These are phyloP conservation scores for Oryzias curvinotus DNA, from an alignment of 2,113 vertebrate species.

Conservation along the genomic window DNA sequence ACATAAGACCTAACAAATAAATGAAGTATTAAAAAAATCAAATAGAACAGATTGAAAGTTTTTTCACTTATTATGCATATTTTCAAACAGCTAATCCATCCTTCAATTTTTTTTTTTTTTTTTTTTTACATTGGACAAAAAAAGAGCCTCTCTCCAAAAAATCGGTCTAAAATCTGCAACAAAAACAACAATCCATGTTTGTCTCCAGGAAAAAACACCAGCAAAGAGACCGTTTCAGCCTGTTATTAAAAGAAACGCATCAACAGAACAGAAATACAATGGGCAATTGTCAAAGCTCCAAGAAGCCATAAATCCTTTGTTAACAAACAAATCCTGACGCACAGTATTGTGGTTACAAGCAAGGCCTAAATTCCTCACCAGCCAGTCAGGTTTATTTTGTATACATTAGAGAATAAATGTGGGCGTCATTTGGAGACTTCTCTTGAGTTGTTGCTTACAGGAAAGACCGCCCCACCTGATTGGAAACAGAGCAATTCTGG, in stretches of 20 bases:
- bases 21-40: neutral
- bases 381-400: slow-evolving; percentile 57
- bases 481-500: slow-evolving; percentile 53
- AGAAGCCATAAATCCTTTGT: slow-evolving; percentile 71
- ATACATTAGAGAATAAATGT: slow-evolving; percentile 53
- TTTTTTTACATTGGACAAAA: too few relatives aligned
- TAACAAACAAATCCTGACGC: slow-evolving; percentile 60
- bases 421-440: slow-evolving; percentile 64
- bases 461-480: slow-evolving; percentile 60
- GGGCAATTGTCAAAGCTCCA: slow-evolving; percentile 69
- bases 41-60: neutral
- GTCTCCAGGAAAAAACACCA: slow-evolving; percentile 34
- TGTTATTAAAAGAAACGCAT: slow-evolving; percentile 66
- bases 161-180: too few relatives aligned
- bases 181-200: slow-evolving; percentile 31
- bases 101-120: too few relatives aligned
- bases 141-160: too few relatives aligned
- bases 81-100: too few relatives aligned
- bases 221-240: slow-evolving; percentile 45
- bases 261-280: slow-evolving; percentile 56
- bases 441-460: slow-evolving; percentile 60
- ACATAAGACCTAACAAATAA: too few relatives aligned
- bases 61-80: too few relatives aligned
- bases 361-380: slow-evolving; percentile 68
- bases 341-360: slow-evolving; percentile 42